phyloP scores from a whole-genome alignment of 2,113 vertebrate species.

The Melanostigma gelatinosum region DNA sequence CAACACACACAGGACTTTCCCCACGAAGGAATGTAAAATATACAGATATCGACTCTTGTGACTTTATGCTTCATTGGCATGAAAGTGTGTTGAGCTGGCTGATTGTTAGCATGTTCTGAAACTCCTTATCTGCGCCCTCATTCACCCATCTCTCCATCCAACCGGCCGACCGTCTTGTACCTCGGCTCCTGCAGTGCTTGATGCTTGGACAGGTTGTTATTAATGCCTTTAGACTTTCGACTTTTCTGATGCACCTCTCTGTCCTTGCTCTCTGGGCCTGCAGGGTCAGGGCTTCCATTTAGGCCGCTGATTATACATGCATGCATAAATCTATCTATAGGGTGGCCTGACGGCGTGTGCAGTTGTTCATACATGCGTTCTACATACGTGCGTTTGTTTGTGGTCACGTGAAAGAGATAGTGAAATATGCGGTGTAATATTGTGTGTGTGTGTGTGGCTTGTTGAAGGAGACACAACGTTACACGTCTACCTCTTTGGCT shows the following conservation, averaged over 20 bases:
- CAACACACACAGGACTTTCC: background rate
- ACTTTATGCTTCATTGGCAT: too few relatives aligned
- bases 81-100: background rate
- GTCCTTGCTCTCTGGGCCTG: constrained; percentile 73
- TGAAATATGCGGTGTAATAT: background rate
- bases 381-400: constrained; percentile 7
- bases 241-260: constrained; percentile 56
- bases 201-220: constrained; percentile 64
- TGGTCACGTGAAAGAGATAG: background rate
- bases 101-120: background rate
- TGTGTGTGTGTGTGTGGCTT: background rate
- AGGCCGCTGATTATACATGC: constrained; percentile 66
- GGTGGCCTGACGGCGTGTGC: constrained; percentile 31
- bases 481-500: background rate
- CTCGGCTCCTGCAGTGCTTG: constrained; percentile 19
- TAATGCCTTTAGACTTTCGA: constrained; percentile 65
- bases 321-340: constrained; percentile 78
- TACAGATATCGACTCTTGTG: too few relatives aligned
- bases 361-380: background rate
- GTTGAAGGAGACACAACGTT: background rate
- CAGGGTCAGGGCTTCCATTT: constrained; percentile 72
- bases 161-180: constrained; percentile 3
- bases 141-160: constrained; percentile 9
- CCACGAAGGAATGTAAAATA: too few relatives aligned
- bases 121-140: background rate